Evolutionary conservation across 2,797 vertebrate species (phyloP), one percentile per base, ranked within the genome.

Genomic region (Sebastes nivosus): DNA sequence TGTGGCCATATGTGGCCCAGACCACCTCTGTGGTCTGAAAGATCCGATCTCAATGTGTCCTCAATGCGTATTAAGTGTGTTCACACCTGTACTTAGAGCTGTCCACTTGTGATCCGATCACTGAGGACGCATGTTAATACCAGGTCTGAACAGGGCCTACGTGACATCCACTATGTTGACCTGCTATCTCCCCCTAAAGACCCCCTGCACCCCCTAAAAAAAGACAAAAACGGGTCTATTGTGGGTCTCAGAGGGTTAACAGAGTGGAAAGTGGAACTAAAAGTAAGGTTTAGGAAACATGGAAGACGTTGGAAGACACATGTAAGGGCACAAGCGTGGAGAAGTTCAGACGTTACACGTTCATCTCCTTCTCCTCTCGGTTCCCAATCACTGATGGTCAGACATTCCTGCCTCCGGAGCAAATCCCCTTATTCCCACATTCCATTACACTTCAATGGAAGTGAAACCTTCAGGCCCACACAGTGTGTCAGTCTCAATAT

Each of bases 341-440:
- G 70, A 65, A 32, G 36, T 57, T 50, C 46, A 57, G 13, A 64
- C 83, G 29, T 52, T 61, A 30, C 59, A 25, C 55, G 34, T 69
- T 68, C 30, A 29, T 36, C 18, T 30, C 11, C 24, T 34, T 72
- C 52, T 63, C 22, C 20, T 69, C 4, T 75, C 14, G 5, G 24
- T 67, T 79, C 24, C 20, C 20, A 6, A 25, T 14, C 67, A 25
- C 52, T 24, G 25, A 13, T 52, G n/a, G 25, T 4, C 67, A 59
- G 24, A 58, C 70, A 64, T 50, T 86, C 32, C 72, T 81, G 69
- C 72, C 78, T 68, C 36, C 38, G 54, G 72, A 72, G 67, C 68
- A 89, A 88, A 92, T 85, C 42, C 46, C 75, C 46, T 76, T 78
- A 72, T 82, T 81, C 70, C 59, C 84, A 84, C 87, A 89, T 89